Evolutionary conservation across 2,888 invertebrate species (phyloP).

Genomic region (Lochmaea crataegi): DNA sequence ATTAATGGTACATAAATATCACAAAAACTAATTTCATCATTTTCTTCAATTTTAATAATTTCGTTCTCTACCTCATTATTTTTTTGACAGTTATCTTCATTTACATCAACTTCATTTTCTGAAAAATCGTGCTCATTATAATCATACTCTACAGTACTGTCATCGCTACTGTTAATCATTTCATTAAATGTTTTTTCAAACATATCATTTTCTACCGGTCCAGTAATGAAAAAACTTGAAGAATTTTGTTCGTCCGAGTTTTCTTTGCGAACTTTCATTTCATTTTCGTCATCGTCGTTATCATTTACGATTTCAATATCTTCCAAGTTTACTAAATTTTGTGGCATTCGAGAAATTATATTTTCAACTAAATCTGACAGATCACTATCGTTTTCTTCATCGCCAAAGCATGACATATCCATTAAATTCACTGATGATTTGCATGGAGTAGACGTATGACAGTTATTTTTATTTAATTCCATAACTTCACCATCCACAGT

Average conservation of each 20-base stretch:
- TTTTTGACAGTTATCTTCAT: not conserved
- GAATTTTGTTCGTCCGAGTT: constrained; percentile 35
- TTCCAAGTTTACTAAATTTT: constrained; percentile 49
- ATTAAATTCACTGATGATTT: constrained; percentile 45
- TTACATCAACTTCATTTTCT: constrained; percentile 4
- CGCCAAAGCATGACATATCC: constrained; percentile 60
- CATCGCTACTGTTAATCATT: constrained; percentile 42
- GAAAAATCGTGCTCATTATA: constrained; percentile 35
- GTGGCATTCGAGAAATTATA: constrained; percentile 62
- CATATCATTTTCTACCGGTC: constrained; percentile 67
- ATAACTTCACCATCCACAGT: constrained; percentile 2
- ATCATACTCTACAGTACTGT: constrained; percentile 44
- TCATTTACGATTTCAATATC: constrained; percentile 35
- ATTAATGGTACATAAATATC: constrained; percentile 53
- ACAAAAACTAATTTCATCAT: constrained; percentile 49
- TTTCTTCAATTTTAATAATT: constrained; percentile 1
- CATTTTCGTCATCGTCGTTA: constrained; percentile 23
- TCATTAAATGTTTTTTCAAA: constrained; percentile 71
- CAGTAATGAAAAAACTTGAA: constrained; percentile 56
- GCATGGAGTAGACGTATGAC: constrained; percentile 50
- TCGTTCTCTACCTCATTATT: not conserved
- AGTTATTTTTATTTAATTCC: constrained; percentile 21
- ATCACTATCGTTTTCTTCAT: constrained; percentile 64
- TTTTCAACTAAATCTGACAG: constrained; percentile 69
- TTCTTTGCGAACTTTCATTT: not conserved